These are phyloP conservation scores for Tromatobia lineatoria DNA, from an alignment of 2,888 invertebrate genomes.

Conservation along the genomic window DNA sequence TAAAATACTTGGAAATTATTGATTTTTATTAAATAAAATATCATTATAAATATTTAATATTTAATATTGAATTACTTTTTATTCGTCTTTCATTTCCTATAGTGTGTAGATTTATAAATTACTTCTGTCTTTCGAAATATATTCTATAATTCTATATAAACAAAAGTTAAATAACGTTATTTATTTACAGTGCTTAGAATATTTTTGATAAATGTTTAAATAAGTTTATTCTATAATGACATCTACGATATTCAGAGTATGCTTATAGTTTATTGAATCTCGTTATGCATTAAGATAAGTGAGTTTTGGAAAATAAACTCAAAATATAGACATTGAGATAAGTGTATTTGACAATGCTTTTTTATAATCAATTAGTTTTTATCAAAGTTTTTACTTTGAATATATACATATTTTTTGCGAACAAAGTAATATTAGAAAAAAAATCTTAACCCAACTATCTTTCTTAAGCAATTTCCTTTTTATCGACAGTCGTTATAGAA, in stretches of 20 bases:
- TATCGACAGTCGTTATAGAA: conserved; percentile 3
- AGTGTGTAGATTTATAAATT: not conserved
- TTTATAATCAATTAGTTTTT: not conserved
- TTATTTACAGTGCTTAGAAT: not conserved
- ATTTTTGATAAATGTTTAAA: not conserved
- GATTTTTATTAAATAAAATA: not conserved
- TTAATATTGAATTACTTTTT: not conserved
- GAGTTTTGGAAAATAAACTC: not conserved
- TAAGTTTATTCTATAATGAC: not conserved
- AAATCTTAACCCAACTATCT: not conserved
- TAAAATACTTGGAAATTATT: not conserved
- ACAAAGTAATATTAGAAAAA: not conserved
- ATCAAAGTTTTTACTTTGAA: not conserved
- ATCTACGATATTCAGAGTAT: not conserved
- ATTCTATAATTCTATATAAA: too few relatives aligned
- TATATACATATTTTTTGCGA: not conserved
- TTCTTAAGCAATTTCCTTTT: not conserved
- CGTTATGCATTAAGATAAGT: not conserved
- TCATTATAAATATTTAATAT: not conserved
- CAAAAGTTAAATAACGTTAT: too few relatives aligned
- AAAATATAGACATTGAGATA: not conserved
- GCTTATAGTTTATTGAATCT: not conserved
- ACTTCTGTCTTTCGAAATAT: too few relatives aligned
- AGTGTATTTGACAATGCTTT: not conserved
- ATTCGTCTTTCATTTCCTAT: not conserved